Base-by-base conservation (phyloP, 2,888 invertebrate genomes). In the Sialis fuliginosa region DNA sequence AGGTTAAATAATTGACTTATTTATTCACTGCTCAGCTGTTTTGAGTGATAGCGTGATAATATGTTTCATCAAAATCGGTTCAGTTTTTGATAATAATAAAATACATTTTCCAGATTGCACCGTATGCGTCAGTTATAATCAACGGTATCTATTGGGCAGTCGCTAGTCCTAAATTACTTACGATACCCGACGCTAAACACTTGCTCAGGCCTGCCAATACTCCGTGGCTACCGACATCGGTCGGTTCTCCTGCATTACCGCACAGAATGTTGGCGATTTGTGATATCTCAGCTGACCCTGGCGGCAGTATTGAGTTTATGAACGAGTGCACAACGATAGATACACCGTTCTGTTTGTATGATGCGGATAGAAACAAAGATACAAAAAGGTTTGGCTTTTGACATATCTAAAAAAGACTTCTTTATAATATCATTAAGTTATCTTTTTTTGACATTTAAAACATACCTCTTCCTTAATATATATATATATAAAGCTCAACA, bases 81-180 rank as follows among this genome's bases (percentile, higher is more conserved):
- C n/a, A n/a, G 37, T 13, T 39, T 8, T n/a, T 42, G 2, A 22
- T 12, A 42, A 42, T 30, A 7, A 4, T 22, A 12, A 7, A 31
- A 10, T 39, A 39, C 5, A 35, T 41, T 22, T 39, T 56, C 35
- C 62, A 85, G 75, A 91, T 98, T 54, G 98, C 97, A 0, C 96
- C 98, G 0, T 96, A 93, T 62, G 93, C 96, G 0, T 93, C 95
- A 0, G 91, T 95, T 1, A 81, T 99, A 50, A 76, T 99, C 41
- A 99, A 99, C 62, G 92, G 98, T 32, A 98, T 99, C 57, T 99
- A 97, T 66, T 99, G 96, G 95, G 96, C 95, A 0, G 89, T 93
- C 1, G 90, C 89, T 57, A 89, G 95, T 52, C 98, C 98, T 0
- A 91, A 96, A 60, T 66, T 98, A 33, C 71, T 99, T 46, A 93